Base-by-base conservation (phyloP, 1,140 invertebrate genomes). In the Onthophagus taurus region DNA sequence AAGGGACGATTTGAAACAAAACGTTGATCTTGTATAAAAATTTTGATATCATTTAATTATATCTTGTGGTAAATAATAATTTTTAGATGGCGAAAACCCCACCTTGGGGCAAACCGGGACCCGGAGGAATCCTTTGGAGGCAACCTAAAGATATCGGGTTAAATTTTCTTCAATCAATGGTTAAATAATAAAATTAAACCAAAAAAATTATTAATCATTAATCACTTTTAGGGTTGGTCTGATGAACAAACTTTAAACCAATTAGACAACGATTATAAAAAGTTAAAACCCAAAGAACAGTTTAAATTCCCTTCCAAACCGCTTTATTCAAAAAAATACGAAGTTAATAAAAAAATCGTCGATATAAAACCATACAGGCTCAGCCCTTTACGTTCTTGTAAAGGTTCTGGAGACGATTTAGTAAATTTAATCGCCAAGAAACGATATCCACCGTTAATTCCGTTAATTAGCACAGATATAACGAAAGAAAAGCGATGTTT, bases 101-200 rank as follows among this genome's bases (percentile, higher is more conserved):
- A 20, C 75, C 76, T 13, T 80, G 77, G 77, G 77, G 77, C 38
- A 72, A 68, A 52, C 71, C 70, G 4, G 77, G 78, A 47, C 77
- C 78, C 44, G 77, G 77, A 42, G 78, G 78, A 49, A 61, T 61
- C 36, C 68, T 67, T 53, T 80, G 78, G 78, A 69, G 77, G 56
- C 72, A 75, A 58, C 78, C 76, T 46, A 66, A 71, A 49, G 61
- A 73, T 51, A 67, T 79, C 50, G 78, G 77, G 52, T 59, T 72
- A 49, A 74, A 77, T 64, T 80, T 81, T 68, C 71, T 74, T 24
- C 72, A 78, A 56, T 80, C 77, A 46, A 70, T 81, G 77, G 77
- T 80, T 19, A 38, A 16, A 37, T 45, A 38, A 13, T 2, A n/a
- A n/a, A n/a, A n/a, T n/a, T n/a, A n/a, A n/a, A n/a, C n/a, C n/a